A percentile compares a stretch with the other conserved stretches of the same genome.
These are phyloP conservation scores for Catostylus mosaicus DNA, from an alignment of 30 jellyfish, hydroid and myxozoan species.

Conservation along the genomic window DNA sequence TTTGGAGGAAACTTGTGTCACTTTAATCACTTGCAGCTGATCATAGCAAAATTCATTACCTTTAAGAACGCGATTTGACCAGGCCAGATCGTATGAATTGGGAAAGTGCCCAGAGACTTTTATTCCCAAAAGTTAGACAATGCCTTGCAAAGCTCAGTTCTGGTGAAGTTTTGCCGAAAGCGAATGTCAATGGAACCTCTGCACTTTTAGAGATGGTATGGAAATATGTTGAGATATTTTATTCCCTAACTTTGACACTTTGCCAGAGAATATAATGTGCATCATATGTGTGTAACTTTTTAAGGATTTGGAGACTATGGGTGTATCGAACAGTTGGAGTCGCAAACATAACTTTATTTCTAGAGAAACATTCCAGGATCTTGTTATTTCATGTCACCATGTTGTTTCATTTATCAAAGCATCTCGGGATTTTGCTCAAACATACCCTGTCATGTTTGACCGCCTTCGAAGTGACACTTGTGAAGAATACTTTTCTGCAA, in stretches of 20 bases:
- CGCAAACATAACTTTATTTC: slow-evolving; percentile 23
- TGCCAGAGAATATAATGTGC: slow-evolving; percentile 28
- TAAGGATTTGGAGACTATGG: slow-evolving; percentile 47
- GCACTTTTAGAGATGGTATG: slow-evolving; percentile 3
- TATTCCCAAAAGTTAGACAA: slow-evolving; percentile 39
- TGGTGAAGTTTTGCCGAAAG: slow-evolving; percentile 37
- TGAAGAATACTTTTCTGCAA: slow-evolving; percentile 31
- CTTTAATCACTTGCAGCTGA: slow-evolving; percentile 33
- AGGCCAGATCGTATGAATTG: slow-evolving; percentile 47
- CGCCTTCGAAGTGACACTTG: slow-evolving; percentile 21
- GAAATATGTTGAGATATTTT: slow-evolving; percentile 39
- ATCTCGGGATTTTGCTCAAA: slow-evolving; percentile 14
- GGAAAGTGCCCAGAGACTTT: slow-evolving; percentile 47
- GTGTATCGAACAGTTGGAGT: not conserved
- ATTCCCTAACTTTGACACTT: slow-evolving; percentile 6
- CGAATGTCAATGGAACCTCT: slow-evolving; percentile 19
- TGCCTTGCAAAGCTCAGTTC: slow-evolving; percentile 7
- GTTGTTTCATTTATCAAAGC: slow-evolving; percentile 22
- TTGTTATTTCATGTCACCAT: slow-evolving; percentile 21
- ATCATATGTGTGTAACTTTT: slow-evolving; percentile 15
- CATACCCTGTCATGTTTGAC: slow-evolving; percentile 3
- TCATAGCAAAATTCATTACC: slow-evolving; percentile 6
- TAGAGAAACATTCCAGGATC: slow-evolving; percentile 34
- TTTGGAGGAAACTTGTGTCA: slow-evolving; percentile 42
- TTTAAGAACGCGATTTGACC: slow-evolving; percentile 26